phyloP scores from a whole-genome alignment of 2,797 vertebrate genomes.

The Dromococcyx pavoninus region DNA sequence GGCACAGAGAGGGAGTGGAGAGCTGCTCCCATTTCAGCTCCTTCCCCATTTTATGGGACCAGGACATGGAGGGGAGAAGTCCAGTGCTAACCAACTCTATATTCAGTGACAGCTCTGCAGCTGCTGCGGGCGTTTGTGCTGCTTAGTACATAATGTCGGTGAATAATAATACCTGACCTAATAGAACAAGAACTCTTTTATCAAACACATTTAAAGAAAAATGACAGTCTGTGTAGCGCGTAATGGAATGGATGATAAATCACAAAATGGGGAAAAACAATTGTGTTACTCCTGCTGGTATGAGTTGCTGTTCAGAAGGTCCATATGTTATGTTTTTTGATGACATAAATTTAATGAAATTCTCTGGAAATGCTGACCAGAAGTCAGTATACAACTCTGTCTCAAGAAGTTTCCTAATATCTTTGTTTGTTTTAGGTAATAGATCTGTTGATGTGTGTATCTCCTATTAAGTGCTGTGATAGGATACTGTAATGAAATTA shows the following conservation, averaged over 20 bases:
- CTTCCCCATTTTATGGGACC: not conserved
- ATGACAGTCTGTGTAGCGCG: not conserved
- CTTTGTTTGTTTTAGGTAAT: constrained; percentile 58
- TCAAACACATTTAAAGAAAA: constrained; percentile 70
- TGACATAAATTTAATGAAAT: constrained; percentile 71
- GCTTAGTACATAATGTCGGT: not conserved
- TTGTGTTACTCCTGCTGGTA: constrained; percentile 48
- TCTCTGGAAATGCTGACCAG: constrained; percentile 67
- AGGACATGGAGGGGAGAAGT: not conserved
- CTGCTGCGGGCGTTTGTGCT: not conserved
- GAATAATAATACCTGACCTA: constrained; percentile 60
- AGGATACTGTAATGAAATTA: constrained; percentile 61
- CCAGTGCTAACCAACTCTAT: not conserved
- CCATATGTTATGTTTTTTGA: constrained; percentile 45
- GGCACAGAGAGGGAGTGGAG: rapidly evolving
- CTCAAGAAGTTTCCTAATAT: constrained; percentile 46
- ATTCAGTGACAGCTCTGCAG: not conserved
- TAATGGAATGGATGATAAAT: constrained; percentile 69
- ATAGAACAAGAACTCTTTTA: constrained; percentile 56
- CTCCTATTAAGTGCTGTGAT: constrained; percentile 49
- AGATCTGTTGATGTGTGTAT: constrained; percentile 38
- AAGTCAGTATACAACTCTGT: constrained; percentile 62
- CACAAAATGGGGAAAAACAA: constrained; percentile 47
- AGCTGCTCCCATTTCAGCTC: not conserved
- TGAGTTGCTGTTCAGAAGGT: constrained; percentile 17